Evolutionary conservation across 2,888 invertebrate genomes (phyloP), one percentile per base, ranked within the genome.

Genomic region (Listrodromus nycthemerus): DNA sequence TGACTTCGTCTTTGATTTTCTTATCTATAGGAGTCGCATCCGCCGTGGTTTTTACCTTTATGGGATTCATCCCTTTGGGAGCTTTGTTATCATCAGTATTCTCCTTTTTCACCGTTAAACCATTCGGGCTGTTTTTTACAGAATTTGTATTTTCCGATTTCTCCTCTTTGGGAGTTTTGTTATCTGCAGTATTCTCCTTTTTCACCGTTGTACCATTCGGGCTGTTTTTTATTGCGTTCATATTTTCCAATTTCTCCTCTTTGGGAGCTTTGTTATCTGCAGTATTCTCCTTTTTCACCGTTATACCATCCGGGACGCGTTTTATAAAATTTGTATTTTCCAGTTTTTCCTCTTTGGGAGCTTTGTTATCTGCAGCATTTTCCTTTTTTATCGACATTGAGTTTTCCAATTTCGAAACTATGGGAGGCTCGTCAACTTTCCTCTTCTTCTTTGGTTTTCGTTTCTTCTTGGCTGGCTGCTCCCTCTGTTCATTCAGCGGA

Each of bases 381-480:
- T 84, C 48, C 76, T 75, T 19, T 21, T 74, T 30, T 16, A 33
- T 33, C 24, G 21, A n/a, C n/a, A n/a, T n/a, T n/a, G n/a, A n/a
- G n/a, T n/a, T n/a, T n/a, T n/a, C n/a, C n/a, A 7, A n/a, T 52
- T 33, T 19, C 61, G 37, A 16, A 19, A 61, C 93, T 16, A 37
- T 7, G 7, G 8, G 13, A n/a, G 19, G n/a, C 21, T 27, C 66
- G 37, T 6, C 45, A 10, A 4, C 94, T 37, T 92, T 93, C 87
- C 93, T 79, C 24, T 84, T 84, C 80, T 94, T 90, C 93, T 92
- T 93, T 27, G 90, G 91, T 27, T 88, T 93, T 71, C 82, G 85
- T 89, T 89, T 93, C 91, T 79, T 91, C 85, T 16, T 94, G 92
- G 2, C 93, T 92, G 5, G 92, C 90, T 83, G 94, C 88, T 87